Base-by-base conservation (phyloP, 2,888 invertebrate genomes). In the Galerucella pusilla region DNA sequence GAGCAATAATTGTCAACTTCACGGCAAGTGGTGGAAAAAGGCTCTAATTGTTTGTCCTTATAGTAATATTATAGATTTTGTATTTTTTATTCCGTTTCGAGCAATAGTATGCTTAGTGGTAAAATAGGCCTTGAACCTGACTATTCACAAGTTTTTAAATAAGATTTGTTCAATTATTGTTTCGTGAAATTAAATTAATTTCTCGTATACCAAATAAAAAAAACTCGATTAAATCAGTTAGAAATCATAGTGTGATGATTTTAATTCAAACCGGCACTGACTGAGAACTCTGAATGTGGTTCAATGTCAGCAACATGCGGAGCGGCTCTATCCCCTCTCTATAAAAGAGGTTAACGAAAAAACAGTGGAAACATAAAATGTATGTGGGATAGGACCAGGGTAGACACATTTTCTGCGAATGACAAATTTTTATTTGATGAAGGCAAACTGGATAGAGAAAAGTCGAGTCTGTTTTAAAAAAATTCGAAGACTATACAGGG, bases 261-360 rank as follows among this genome's bases (percentile, higher is more conserved):
- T 57, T 52, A n/a, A 42, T 12, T 45, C 7, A 28, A 28, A 35
- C 69, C 75, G 65, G 60, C 16, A 61, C 75, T 75, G 75, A 0
- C 6, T 78, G 78, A 80, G 52, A 35, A 35, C 80, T 77, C 76
- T 73, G 74, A 83, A 83, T 84, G 82, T 84, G 84, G 82, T 83
- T 83, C 82, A 81, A 82, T 64, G 64, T 79, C 82, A 79, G 80
- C 80, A 80, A 78, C 81, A 81, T 82, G 79, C 84, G 81, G 81
- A 81, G 78, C 79, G 79, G 79, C 76, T 79, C 79, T 75, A 80
- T 81, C 81, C 78, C 81, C 83, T 77, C 80, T 76, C 76, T 74
- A 20, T 25, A n/a, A 46, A 25, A 46, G 52, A 66, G 49, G 46
- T 11, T 64, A 60, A 20, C 61, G 61, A 72, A 71, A 71, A 66